Conservation (phyloP, 23 tunicate species). For the Halocynthia aurantium region DNA sequence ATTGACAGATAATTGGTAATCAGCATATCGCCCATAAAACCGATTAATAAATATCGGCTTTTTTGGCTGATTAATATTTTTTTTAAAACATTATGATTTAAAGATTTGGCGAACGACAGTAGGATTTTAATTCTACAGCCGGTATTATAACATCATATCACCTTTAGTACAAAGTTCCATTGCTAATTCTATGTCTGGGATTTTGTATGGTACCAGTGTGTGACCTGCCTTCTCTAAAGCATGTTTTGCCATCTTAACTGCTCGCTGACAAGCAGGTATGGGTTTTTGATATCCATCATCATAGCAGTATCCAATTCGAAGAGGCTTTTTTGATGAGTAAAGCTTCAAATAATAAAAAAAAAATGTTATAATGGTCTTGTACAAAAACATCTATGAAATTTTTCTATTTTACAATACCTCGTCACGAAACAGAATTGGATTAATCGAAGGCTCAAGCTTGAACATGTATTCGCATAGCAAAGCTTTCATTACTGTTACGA, state of each 20-base stretch:
- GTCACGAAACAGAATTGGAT: not conserved
- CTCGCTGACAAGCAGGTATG: conserved; percentile 51
- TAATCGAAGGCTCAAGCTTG: not conserved
- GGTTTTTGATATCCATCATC: conserved; percentile 69
- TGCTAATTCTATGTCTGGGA: conserved; percentile 28
- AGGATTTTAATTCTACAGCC: no score
- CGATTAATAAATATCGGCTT: no score
- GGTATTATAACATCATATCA: not conserved
- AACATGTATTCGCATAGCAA: not conserved
- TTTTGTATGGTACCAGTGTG: conserved; percentile 33
- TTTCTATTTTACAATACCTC: conserved; percentile 2
- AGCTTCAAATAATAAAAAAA: not conserved
- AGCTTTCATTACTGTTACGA: not conserved
- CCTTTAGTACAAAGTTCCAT: conserved; percentile 1
- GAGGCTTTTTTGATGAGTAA: conserved; percentile 9
- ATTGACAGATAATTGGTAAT: no score
- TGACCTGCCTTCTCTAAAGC: conserved; percentile 48
- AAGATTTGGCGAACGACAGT: no score
- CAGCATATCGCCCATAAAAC: no score
- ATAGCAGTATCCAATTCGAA: conserved; percentile 51
- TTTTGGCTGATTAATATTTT: no score
- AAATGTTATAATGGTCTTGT: no score
- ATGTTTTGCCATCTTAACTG: conserved; percentile 32
- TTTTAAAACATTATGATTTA: no score
- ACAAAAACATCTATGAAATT: no score